Percentiles rank a stretch among this genome's conserved stretches.
Evolutionary conservation across 2,113 vertebrate genomes (phyloP).

Genomic region (Dipodomys spectabilis): DNA sequence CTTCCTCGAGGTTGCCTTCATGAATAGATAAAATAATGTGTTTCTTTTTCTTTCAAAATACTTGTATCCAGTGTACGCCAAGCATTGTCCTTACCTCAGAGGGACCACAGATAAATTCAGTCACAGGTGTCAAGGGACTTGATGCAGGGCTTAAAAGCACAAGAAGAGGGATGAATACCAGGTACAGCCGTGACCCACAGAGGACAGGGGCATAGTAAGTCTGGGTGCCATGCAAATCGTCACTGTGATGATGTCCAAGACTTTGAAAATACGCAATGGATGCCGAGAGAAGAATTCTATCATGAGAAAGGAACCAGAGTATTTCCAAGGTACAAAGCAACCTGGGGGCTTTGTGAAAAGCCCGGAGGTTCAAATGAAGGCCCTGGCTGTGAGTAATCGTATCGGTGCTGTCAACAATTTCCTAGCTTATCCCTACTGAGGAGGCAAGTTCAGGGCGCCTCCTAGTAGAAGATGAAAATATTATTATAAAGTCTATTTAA

Average conservation of each 20-base stretch:
- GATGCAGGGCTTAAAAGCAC: neutral
- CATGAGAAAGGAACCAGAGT: conserved; percentile 14
- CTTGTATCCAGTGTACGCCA: neutral
- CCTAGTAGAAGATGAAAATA: conserved; percentile 66
- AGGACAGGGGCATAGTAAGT: neutral
- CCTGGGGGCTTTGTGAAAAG: conserved; percentile 12
- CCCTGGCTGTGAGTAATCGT: neutral
- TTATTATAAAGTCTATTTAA: conserved; percentile 65
- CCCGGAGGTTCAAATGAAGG: neutral
- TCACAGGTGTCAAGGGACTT: neutral
- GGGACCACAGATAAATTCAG: neutral
- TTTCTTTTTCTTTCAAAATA: neutral
- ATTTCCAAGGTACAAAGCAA: conserved; percentile 28
- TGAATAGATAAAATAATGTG: neutral
- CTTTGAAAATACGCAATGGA: conserved; percentile 41
- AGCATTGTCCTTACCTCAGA: neutral
- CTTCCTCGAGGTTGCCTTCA: neutral
- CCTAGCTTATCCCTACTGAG: neutral
- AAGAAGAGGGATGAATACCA: neutral
- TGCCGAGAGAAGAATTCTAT: neutral
- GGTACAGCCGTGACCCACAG: neutral
- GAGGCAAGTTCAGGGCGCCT: conserved; percentile 36
- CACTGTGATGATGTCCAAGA: neutral
- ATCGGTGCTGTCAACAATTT: conserved; percentile 1
- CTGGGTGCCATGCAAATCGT: neutral